Evolutionary conservation across 1,140 invertebrate species (phyloP).

Genomic region (Drosophila ironensis): DNA sequence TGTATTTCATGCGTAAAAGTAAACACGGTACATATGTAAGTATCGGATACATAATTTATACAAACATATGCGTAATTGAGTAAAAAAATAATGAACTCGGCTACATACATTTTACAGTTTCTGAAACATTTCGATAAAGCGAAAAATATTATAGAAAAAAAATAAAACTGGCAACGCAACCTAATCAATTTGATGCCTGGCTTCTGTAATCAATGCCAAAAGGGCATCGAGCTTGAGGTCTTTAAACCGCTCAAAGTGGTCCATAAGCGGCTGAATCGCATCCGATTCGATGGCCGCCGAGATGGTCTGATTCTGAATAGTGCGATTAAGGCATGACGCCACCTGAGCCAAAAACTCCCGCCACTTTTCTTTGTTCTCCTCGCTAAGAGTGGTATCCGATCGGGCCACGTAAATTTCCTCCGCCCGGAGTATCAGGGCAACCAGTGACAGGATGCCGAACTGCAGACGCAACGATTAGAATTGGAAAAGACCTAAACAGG

Average conservation of each 20-base stretch:
- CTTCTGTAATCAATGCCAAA: constrained; percentile 74
- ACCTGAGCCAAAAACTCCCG: constrained; percentile 72
- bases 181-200: constrained; percentile 79
- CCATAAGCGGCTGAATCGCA: constrained; percentile 77
- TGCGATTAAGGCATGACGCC: constrained; percentile 70
- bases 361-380: constrained; percentile 62
- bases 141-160: no score
- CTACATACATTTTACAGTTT: constrained; percentile 38
- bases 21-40: constrained; percentile 44
- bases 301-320: constrained; percentile 78
- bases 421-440: constrained; percentile 70
- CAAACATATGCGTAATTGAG: constrained; percentile 43
- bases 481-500: no score
- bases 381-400: constrained; percentile 48
- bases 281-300: constrained; percentile 78
- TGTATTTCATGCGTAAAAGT: constrained; percentile 27
- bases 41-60: constrained; percentile 48
- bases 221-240: constrained; percentile 78
- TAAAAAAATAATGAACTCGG: constrained; percentile 29
- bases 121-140: constrained; percentile 9
- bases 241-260: constrained; percentile 79
- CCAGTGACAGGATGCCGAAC: constrained; percentile 78
- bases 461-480: constrained; percentile 17
- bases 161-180: constrained; percentile 14
- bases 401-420: constrained; percentile 64